These are phyloP conservation scores for Actinopyga echinites DNA, from an alignment of 53 echinoderm and acorn worm species.

Conservation along the genomic window DNA sequence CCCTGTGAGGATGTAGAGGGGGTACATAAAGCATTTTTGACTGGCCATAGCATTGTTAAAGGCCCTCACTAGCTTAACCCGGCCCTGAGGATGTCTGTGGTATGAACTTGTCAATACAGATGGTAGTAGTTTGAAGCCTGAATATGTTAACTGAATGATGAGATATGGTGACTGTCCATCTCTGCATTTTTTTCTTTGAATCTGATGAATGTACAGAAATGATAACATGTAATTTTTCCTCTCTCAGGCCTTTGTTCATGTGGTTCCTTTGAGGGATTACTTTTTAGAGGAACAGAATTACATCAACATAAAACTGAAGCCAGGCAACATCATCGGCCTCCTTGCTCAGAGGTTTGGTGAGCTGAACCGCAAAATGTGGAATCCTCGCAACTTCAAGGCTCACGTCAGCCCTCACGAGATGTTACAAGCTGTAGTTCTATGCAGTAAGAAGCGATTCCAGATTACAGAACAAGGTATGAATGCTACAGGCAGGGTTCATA, in stretches of 20 bases:
- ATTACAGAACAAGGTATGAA: conserved; percentile 89
- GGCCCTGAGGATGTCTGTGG: too few relatives aligned
- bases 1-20: too few relatives aligned
- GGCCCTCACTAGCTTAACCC: too few relatives aligned
- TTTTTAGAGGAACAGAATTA: conserved; percentile 94
- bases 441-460: conserved; percentile 96
- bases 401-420: conserved; percentile 99
- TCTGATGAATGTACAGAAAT: too few relatives aligned
- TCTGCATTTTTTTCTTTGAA: too few relatives aligned
- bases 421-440: conserved; percentile 87
- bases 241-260: conserved; percentile 80
- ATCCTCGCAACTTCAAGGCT: conserved; percentile 95
- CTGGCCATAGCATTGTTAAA: too few relatives aligned
- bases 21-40: too few relatives aligned
- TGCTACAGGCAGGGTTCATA: too few relatives aligned
- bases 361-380: conserved; percentile 99
- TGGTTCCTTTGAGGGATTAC: conserved; percentile 80
- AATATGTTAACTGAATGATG: neutral
- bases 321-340: conserved; percentile 90
- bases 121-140: too few relatives aligned
- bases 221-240: neutral
- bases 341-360: conserved; percentile 97
- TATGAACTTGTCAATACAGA: too few relatives aligned
- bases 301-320: conserved; percentile 79
- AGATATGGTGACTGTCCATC: too few relatives aligned